A percentile compares a stretch with the other conserved stretches of the same genome.
phyloP scores from a whole-genome alignment of 2,797 vertebrate genomes.

The Podarcis siculus region DNA sequence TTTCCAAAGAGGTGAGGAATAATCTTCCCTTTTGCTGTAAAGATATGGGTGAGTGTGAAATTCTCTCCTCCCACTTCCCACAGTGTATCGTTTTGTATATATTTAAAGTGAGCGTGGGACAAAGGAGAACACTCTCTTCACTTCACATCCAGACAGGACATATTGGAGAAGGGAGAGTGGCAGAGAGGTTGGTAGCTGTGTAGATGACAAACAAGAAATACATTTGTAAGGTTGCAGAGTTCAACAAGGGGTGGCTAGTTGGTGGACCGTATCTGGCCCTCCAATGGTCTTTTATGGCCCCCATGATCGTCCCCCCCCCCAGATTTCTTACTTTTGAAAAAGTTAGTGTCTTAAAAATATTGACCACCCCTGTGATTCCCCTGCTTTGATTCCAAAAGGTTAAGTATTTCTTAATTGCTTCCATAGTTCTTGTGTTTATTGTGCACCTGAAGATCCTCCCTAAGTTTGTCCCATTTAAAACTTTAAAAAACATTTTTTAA shows the following conservation, averaged over 20 bases:
- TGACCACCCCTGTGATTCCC: no score
- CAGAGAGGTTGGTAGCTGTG: background rate
- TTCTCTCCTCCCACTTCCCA: background rate
- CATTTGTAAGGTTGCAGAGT: background rate
- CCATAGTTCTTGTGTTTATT: no score
- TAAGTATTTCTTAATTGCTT: no score
- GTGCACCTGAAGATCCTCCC: no score
- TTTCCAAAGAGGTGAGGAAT: background rate
- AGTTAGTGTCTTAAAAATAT: no score
- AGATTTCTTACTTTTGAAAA: no score
- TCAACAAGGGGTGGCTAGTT: background rate
- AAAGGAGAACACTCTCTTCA: background rate
- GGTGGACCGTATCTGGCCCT: background rate
- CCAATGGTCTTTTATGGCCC: no score
- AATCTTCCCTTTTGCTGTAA: background rate
- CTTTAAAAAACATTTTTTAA: no score
- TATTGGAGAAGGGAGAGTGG: background rate
- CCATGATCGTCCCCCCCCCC: no score
- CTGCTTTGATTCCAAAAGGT: no score
- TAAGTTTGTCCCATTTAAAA: no score
- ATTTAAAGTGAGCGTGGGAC: background rate
- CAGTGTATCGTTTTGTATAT: background rate
- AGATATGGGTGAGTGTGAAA: background rate
- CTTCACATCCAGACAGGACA: background rate
- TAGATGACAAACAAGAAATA: background rate